Conservation (phyloP, 2,888 invertebrate species). For the Parthenolecanium corni region DNA sequence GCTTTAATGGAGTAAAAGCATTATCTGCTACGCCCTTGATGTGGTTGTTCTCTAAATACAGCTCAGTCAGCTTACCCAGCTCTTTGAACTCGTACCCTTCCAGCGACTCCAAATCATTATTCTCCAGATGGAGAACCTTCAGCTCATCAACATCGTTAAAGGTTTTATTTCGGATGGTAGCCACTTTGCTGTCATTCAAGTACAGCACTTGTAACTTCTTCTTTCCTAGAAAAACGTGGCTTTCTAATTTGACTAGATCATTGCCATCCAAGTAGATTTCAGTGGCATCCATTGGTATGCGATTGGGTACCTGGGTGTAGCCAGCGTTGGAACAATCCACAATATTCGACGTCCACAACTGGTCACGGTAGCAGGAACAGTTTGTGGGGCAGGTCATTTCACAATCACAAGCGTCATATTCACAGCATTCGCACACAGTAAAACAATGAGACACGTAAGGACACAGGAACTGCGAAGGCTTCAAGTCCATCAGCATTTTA, state of each 20-base stretch:
- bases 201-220: constrained; percentile 79
- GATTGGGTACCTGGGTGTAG: constrained; percentile 72
- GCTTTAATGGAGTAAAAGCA: constrained; percentile 61
- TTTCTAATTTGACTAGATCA: constrained; percentile 71
- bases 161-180: constrained; percentile 74
- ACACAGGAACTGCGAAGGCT: constrained; percentile 64
- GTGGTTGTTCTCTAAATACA: constrained; percentile 65
- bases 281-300: constrained; percentile 91
- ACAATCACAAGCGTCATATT: constrained; percentile 94
- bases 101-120: constrained; percentile 67
- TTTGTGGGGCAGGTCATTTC: constrained; percentile 91
- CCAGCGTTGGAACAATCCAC: constrained; percentile 78
- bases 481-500: constrained; percentile 30
- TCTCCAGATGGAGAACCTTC: constrained; percentile 71
- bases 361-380: constrained; percentile 91
- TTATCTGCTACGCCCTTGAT: constrained; percentile 60
- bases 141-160: constrained; percentile 76
- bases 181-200: constrained; percentile 78
- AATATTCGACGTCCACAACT: constrained; percentile 84
- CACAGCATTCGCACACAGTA: constrained; percentile 89
- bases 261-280: constrained; percentile 89
- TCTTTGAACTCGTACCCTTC: constrained; percentile 73
- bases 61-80: constrained; percentile 67
- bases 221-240: constrained; percentile 82
- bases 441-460: constrained; percentile 88